Base-by-base conservation (phyloP, 2,888 invertebrate species). In the Yponomeuta plumbellus region DNA sequence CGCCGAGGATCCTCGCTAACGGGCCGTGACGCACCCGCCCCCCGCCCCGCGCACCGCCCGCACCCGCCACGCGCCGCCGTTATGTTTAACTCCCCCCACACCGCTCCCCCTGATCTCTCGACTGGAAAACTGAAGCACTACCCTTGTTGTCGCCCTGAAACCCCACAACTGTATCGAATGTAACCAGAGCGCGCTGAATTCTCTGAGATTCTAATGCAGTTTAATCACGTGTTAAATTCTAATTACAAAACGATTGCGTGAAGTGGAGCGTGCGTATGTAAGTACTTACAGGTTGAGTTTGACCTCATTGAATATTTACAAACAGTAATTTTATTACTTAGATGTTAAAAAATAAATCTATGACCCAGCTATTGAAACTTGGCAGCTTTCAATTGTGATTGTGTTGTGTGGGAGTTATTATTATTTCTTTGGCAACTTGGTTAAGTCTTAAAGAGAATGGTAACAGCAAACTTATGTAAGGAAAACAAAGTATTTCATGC, bases 201-300 rank as follows among this genome's bases (percentile, higher is more conserved):
- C 22, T 52, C 87, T 77, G 88, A 86, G 90, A 90, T 90, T 90
- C 75, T 80, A 81, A 83, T 79, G 83, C 83, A 80, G 84, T 80
- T 52, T 79, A 81, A 81, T 85, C 78, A 79, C 76, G 76, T 83
- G 83, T 75, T 74, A 80, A 81, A 80, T 79, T 70, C 73, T 72
- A 72, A 73, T 77, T 63, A 63, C 39, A 61, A 10, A 23, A 22
- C 61, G 61, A 61, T 26, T 23, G 22, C 17, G 23, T 61, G 23
- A 52, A 52, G 17, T 52, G 44, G 17, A 52, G 17, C 44, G 44
- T 44, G 11, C 44, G 1, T 44, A 13, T n/a, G 17, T 52, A 52
- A 2, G 44, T 52, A 52, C 44, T 17, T 52, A 13, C 4, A 52
- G 44, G 13, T 52, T 17, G 17, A 52, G 17, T 52, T 52, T 52